These are phyloP conservation scores for Blennius ocellaris DNA, from an alignment of 2,113 vertebrate genomes.

Conservation along the genomic window DNA sequence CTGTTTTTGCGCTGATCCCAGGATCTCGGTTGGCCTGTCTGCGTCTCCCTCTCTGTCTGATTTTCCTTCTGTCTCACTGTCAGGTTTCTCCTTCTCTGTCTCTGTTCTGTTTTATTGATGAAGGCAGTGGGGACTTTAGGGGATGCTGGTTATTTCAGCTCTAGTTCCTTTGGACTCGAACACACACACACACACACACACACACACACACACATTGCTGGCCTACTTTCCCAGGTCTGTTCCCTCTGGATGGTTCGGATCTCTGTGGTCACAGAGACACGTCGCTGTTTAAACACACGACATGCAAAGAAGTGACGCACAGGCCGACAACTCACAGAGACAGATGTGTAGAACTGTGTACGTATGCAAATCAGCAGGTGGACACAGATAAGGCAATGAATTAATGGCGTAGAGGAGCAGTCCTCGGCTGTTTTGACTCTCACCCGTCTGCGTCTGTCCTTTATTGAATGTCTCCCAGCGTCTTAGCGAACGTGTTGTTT, in stretches of 20 bases:
- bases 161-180: constrained; percentile 62
- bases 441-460: neutral
- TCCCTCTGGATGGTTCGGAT: constrained; percentile 66
- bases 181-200: constrained; percentile 23
- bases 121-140: constrained; percentile 71
- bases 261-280: constrained; percentile 57
- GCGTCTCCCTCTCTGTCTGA: constrained; percentile 26
- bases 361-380: neutral
- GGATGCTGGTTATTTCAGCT: constrained; percentile 79
- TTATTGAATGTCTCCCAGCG: neutral
- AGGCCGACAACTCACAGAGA: constrained; percentile 18
- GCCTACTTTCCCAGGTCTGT: constrained; percentile 71
- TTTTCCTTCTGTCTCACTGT: constrained; percentile 14
- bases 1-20: constrained; percentile 18
- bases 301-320: constrained; percentile 4
- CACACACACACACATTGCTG: constrained; percentile 45
- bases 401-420: constrained; percentile 15
- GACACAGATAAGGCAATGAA: constrained; percentile 44
- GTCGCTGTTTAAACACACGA: constrained; percentile 38
- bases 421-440: constrained; percentile 23
- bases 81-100: constrained; percentile 37
- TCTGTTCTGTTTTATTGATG: constrained; percentile 80
- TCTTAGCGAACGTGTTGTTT: neutral
- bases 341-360: constrained; percentile 25
- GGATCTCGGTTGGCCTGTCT: constrained; percentile 5